These are phyloP conservation scores for Syndactyla subalaris DNA, from an alignment of 2,797 vertebrate genomes.

Conservation along the genomic window DNA sequence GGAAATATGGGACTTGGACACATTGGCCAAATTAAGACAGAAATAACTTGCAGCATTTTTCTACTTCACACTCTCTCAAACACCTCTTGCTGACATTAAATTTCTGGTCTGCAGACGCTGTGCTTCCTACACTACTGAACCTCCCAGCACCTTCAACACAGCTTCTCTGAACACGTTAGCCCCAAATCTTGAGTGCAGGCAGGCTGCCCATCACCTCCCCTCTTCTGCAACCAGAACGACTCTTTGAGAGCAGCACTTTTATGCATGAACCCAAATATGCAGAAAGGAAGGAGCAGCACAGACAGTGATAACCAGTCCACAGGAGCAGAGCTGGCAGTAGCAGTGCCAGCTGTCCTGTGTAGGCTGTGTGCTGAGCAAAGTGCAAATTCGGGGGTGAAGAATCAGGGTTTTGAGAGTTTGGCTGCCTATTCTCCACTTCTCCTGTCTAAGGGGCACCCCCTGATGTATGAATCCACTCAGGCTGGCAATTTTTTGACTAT, in stretches of 20 bases:
- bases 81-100: neutral
- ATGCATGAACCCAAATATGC: neutral
- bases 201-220: neutral
- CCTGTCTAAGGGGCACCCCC: neutral
- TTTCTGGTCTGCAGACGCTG: neutral
- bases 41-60: conserved; percentile 28
- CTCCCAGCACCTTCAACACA: neutral
- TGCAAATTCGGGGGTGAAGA: neutral
- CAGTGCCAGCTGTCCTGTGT: neutral
- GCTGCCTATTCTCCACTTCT: neutral
- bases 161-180: accelerated
- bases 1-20: conserved; percentile 55
- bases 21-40: conserved; percentile 10
- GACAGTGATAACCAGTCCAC: accelerated
- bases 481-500: conserved; percentile 34
- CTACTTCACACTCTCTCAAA: neutral
- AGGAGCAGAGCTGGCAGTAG: neutral
- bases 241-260: neutral
- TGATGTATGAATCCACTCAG: neutral
- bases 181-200: neutral
- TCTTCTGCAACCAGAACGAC: neutral
- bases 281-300: neutral
- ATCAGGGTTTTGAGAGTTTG: neutral
- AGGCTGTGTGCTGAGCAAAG: neutral
- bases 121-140: neutral